Percentiles rank a stretch among this genome's conserved stretches.
Evolutionary conservation across 2,113 vertebrate species (phyloP).

Genomic region (Propithecus coquereli): DNA sequence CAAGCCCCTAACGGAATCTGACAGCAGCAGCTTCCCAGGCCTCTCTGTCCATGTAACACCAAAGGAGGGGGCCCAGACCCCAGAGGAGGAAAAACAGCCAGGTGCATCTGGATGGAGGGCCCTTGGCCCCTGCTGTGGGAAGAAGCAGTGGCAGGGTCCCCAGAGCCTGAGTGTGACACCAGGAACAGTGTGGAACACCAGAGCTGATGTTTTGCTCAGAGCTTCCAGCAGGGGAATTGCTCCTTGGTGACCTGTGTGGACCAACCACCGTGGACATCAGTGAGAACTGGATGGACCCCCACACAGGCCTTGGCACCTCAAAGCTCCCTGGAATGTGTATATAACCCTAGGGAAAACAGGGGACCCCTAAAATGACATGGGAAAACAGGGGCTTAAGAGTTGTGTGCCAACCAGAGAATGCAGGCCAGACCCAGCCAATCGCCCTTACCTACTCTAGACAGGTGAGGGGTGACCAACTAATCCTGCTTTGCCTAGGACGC

Average conservation of each 20-base stretch:
- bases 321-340: background rate
- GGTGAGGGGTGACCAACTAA: background rate
- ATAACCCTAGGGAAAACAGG: background rate
- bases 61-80: background rate
- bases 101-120: background rate
- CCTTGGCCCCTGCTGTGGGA: background rate
- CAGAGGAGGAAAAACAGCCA: background rate
- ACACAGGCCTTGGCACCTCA: background rate
- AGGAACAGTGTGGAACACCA: background rate
- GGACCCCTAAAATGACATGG: background rate
- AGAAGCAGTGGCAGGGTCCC: background rate
- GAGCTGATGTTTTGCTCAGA: background rate
- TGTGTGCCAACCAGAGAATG: background rate
- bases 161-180: background rate
- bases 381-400: background rate
- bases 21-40: background rate
- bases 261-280: accelerated
- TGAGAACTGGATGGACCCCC: background rate
- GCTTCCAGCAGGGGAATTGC: background rate
- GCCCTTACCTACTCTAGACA: background rate
- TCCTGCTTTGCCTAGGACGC: background rate
- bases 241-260: background rate
- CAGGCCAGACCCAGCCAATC: background rate
- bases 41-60: background rate
- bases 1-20: background rate